These are phyloP conservation scores for Brachionus plicatilis DNA, from an alignment of 1,140 invertebrate genomes.

Conservation along the genomic window DNA sequence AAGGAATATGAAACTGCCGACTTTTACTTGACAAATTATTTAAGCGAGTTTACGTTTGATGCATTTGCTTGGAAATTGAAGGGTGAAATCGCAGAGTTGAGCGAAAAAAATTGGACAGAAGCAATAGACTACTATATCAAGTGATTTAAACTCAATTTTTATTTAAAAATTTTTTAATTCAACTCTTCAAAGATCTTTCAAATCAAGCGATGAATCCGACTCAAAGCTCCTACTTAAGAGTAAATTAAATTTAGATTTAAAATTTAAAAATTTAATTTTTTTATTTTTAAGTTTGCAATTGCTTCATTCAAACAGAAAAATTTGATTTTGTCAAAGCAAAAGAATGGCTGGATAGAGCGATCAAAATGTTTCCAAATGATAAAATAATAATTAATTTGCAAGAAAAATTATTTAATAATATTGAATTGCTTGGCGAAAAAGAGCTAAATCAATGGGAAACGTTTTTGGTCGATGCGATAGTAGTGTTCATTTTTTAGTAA, in stretches of 20 bases:
- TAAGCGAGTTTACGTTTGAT: slow-evolving; percentile 20
- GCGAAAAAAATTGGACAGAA: slow-evolving; percentile 2
- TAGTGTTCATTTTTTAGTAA: neutral
- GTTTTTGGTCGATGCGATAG: neutral
- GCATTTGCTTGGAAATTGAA: slow-evolving; percentile 34
- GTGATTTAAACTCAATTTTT: neutral
- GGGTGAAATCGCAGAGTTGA: neutral
- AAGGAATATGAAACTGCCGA: slow-evolving; percentile 24
- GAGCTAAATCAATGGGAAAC: neutral
- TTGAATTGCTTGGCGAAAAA: neutral
- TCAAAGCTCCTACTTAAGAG: neutral
- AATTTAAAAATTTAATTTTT: too few species aligned
- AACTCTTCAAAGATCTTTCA: neutral
- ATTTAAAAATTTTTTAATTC: too few species aligned
- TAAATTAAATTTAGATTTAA: neutral
- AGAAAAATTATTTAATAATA: neutral
- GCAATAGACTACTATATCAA: neutral
- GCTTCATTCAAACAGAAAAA: neutral
- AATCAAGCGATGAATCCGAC: neutral
- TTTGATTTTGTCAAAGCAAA: slow-evolving; percentile 16
- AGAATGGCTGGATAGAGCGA: slow-evolving; percentile 12
- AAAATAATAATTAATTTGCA: neutral
- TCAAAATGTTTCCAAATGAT: neutral
- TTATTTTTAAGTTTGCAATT: slow-evolving; percentile 15
- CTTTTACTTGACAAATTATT: slow-evolving; percentile 10